Evolutionary conservation across 2,888 invertebrate species (phyloP).

Genomic region (Lycia hirtaria): DNA sequence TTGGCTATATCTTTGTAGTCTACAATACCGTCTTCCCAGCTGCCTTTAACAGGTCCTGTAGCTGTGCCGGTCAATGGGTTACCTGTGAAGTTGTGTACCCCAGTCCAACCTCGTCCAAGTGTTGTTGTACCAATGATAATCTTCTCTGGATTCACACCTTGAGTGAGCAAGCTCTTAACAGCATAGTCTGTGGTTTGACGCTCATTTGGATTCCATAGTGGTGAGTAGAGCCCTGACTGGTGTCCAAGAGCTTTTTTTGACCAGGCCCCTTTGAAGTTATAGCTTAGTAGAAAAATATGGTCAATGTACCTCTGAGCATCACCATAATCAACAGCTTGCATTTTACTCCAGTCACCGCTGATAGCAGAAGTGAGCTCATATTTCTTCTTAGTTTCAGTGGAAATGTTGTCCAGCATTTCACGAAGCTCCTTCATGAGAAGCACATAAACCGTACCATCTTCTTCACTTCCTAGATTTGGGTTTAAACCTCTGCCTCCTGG

Average conservation of each 20-base stretch:
- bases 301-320: slow-evolving; percentile 79
- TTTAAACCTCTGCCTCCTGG: slow-evolving; percentile 82
- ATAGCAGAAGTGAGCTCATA: slow-evolving; percentile 80
- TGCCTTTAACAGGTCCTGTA: slow-evolving; percentile 75
- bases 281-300: slow-evolving; percentile 80
- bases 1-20: slow-evolving; percentile 78
- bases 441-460: slow-evolving; percentile 74
- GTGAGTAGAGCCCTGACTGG: slow-evolving; percentile 74
- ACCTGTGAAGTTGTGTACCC: slow-evolving; percentile 66
- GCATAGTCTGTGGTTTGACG: slow-evolving; percentile 80
- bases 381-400: slow-evolving; percentile 71
- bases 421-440: slow-evolving; percentile 75
- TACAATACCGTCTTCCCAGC: slow-evolving; percentile 80
- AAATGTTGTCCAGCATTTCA: slow-evolving; percentile 73
- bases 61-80: slow-evolving; percentile 79
- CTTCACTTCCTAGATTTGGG: slow-evolving; percentile 72
- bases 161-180: slow-evolving; percentile 73
- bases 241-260: slow-evolving; percentile 78
- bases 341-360: slow-evolving; percentile 80
- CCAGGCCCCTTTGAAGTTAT: slow-evolving; percentile 81
- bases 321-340: slow-evolving; percentile 78
- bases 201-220: slow-evolving; percentile 75
- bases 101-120: slow-evolving; percentile 81
- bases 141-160: slow-evolving; percentile 79
- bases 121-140: slow-evolving; percentile 78